A percentile compares a stretch with the other conserved stretches of the same genome.
phyloP scores from a whole-genome alignment of 2,797 vertebrate genomes.

The Champsocephalus esox region DNA sequence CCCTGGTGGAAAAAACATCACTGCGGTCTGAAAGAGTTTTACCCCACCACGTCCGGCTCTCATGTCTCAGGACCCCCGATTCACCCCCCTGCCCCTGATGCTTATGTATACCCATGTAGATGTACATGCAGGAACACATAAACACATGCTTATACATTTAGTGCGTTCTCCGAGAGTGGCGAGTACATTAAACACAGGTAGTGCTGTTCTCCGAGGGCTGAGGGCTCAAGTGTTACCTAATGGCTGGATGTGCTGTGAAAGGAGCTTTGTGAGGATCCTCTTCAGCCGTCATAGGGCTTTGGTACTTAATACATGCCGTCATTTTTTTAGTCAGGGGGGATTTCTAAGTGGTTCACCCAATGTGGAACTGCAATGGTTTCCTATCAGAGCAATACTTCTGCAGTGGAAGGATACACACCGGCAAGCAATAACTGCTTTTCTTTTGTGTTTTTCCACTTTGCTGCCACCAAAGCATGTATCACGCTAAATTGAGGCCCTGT shows the following conservation, averaged over 20 bases:
- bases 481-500: constrained; percentile 48
- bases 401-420: constrained; percentile 1
- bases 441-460: constrained; percentile 42
- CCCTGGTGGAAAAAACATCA: constrained; percentile 69
- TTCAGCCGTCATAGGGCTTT: constrained; percentile 26
- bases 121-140: constrained; percentile 56
- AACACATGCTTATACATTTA: constrained; percentile 50
- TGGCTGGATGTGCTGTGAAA: constrained; percentile 65
- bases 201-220: constrained; percentile 59
- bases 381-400: constrained; percentile 11
- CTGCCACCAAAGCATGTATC: constrained; percentile 51
- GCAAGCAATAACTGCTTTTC: constrained; percentile 31
- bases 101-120: constrained; percentile 39
- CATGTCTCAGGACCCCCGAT: constrained; percentile 44
- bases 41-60: constrained; percentile 54
- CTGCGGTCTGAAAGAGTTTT: constrained; percentile 62
- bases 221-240: constrained; percentile 67
- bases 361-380: constrained; percentile 17
- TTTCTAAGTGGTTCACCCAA: constrained; percentile 23
- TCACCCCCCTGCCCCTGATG: constrained; percentile 5
- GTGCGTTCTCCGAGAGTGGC: constrained; percentile 36
- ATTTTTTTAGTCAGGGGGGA: constrained; percentile 32
- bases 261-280: constrained; percentile 74
- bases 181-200: constrained; percentile 61
- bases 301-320: constrained; percentile 42